Base-by-base conservation (phyloP, 2,113 vertebrate genomes). In the Paedocypris sp. region DNA sequence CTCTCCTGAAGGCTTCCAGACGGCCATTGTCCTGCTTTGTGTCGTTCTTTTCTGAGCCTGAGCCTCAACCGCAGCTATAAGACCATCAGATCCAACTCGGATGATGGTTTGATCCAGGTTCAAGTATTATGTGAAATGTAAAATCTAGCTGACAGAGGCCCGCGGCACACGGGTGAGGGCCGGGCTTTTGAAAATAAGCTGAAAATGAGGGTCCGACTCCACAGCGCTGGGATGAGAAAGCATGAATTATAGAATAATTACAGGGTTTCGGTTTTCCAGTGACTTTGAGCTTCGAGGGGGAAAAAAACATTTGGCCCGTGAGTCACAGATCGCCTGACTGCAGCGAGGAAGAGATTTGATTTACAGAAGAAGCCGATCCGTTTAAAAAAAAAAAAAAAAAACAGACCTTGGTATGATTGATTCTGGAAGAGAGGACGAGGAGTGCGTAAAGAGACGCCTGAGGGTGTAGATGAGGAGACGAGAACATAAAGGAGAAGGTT, bases 41-140 rank as follows among this genome's bases (percentile, higher is more conserved):
- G 62, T 62, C 36, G 42, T 32, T 52, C 62, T 67, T 33, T 42
- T 46, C 46, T 19, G 33, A 46, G 66, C 20, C 31, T 60, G 19
- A 49, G 20, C 50, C 46, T 48, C 31, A 43, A 78, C 78, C 78
- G 75, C 77, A 82, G 75, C 75, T 78, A 79, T 78, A 76, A 49
- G 38, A 67, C 60, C 60, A 51, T 66, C 53, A 69, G 62, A 60
- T 69, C 56, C 70, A 42, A 61, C 58, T n/a, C n/a, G n/a, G n/a
- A 60, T 63, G 54, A 51, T 18, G 41, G 35, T 26, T 48, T 29
- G 13, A 20, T 23, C n/a, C 35, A 16, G 13, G 51, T 41, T 42
- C 28, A 43, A 49, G 43, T 31, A 57, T 49, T 57, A 61, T 56
- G 50, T 48, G 28, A 42, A 20, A 19, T 35, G 39, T 60, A 71